These are phyloP conservation scores for Amazona guildingii DNA, from an alignment of 2,113 vertebrate species.

Conservation along the genomic window DNA sequence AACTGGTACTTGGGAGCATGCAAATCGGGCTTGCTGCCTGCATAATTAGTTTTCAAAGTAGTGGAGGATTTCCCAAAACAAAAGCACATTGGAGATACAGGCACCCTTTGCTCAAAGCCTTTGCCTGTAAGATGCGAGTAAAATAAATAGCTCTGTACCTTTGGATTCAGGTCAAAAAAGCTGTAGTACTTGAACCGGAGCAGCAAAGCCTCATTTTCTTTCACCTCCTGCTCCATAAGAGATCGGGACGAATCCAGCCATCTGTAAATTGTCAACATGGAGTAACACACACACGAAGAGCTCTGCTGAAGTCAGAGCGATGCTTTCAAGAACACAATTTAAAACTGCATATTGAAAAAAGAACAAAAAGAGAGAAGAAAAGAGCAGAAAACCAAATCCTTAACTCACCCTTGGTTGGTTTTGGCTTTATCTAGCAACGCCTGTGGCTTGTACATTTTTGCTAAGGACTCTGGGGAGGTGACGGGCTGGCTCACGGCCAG, in stretches of 20 bases:
- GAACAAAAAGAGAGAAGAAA: not conserved
- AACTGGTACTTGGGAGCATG: rapidly evolving
- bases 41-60: rapidly evolving
- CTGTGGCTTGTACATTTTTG: slow-evolving; percentile 97
- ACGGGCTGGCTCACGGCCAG: slow-evolving; percentile 96
- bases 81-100: rapidly evolving
- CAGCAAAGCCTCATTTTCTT: slow-evolving; percentile 95
- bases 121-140: not conserved
- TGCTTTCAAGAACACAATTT: not conserved
- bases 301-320: rapidly evolving
- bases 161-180: slow-evolving; percentile 99
- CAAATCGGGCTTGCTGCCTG: not conserved
- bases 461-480: slow-evolving; percentile 92
- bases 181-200: slow-evolving; percentile 99
- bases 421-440: slow-evolving; percentile 97
- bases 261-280: slow-evolving; percentile 65
- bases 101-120: not conserved
- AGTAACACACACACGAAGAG: not conserved
- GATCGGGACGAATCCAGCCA: slow-evolving; percentile 98
- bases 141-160: slow-evolving; percentile 78
- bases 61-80: not conserved
- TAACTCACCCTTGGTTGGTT: slow-evolving; percentile 96
- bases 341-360: not conserved
- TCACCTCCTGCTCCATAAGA: slow-evolving; percentile 98
- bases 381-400: not conserved